Evolutionary conservation across 2,797 vertebrate genomes (phyloP).

Genomic region (Hippopotamyrus pictus): DNA sequence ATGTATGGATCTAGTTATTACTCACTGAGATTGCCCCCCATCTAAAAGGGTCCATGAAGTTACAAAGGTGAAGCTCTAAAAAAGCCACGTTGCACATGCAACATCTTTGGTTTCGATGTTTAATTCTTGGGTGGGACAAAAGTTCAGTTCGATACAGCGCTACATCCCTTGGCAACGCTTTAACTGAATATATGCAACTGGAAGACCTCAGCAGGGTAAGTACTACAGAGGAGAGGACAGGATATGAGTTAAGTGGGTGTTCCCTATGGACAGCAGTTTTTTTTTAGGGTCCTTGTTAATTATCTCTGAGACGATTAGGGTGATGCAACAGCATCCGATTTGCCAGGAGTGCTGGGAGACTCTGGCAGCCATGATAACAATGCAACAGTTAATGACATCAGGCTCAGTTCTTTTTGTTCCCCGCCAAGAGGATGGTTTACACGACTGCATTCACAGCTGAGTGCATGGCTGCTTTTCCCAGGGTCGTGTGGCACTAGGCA

Average conservation of each 20-base stretch:
- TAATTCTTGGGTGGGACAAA: neutral
- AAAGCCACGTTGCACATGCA: neutral
- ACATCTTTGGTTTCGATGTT: neutral
- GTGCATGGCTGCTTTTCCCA: neutral
- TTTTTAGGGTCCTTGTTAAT: neutral
- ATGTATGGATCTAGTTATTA: neutral
- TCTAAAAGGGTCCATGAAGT: neutral
- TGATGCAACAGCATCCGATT: neutral
- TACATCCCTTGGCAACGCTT: neutral
- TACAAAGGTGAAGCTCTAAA: neutral
- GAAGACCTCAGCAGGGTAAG: neutral
- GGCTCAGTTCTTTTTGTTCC: constrained; percentile 14
- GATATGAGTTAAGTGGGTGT: neutral
- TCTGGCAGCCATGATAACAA: constrained; percentile 17
- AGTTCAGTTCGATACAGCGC: neutral
- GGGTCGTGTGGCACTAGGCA: neutral
- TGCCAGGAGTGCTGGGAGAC: neutral
- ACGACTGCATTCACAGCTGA: neutral
- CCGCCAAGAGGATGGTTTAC: neutral
- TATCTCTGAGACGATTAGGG: neutral
- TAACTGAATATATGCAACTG: neutral
- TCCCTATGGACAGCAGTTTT: neutral
- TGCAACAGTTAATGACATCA: neutral
- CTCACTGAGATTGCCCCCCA: neutral
- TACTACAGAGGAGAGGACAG: neutral